These are phyloP conservation scores for Acrocyrtus sp. DNA, from an alignment of 2,888 invertebrate species.

Conservation along the genomic window DNA sequence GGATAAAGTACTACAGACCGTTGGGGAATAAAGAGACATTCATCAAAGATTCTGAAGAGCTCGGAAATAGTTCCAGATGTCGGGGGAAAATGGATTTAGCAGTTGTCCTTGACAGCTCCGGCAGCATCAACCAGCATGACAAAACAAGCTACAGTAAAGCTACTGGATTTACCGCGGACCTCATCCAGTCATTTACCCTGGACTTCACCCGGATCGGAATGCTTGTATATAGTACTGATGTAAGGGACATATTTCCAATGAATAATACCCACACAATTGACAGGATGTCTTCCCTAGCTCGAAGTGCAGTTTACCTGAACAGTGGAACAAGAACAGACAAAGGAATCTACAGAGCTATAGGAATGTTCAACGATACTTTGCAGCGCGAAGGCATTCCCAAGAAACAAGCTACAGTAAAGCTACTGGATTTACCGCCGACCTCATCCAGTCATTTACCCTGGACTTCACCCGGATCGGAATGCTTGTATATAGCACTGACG, in stretches of 20 bases:
- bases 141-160: constrained; percentile 35
- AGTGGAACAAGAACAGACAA: constrained; percentile 33
- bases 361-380: background rate
- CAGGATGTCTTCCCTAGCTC: constrained; percentile 3
- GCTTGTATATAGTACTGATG: constrained; percentile 17
- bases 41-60: constrained; percentile 2
- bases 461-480: constrained; percentile 37
- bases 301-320: constrained; percentile 7
- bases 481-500: constrained; percentile 17
- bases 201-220: constrained; percentile 37
- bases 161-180: constrained; percentile 31
- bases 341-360: constrained; percentile 14
- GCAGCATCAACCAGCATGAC: constrained; percentile 30
- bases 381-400: too few relatives aligned
- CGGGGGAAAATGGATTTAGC: constrained; percentile 48
- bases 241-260: constrained; percentile 18
- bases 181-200: constrained; percentile 38
- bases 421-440: constrained; percentile 38
- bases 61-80: constrained; percentile 27
- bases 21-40: background rate
- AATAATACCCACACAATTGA: background rate
- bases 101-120: constrained; percentile 54
- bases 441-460: constrained; percentile 38
- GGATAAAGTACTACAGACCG: constrained; percentile 35
- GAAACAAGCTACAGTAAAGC: too few relatives aligned